Evolutionary conservation across 37 sponge, comb jelly and placozoan genomes (phyloP).

Genomic region (Crambe crambe): DNA sequence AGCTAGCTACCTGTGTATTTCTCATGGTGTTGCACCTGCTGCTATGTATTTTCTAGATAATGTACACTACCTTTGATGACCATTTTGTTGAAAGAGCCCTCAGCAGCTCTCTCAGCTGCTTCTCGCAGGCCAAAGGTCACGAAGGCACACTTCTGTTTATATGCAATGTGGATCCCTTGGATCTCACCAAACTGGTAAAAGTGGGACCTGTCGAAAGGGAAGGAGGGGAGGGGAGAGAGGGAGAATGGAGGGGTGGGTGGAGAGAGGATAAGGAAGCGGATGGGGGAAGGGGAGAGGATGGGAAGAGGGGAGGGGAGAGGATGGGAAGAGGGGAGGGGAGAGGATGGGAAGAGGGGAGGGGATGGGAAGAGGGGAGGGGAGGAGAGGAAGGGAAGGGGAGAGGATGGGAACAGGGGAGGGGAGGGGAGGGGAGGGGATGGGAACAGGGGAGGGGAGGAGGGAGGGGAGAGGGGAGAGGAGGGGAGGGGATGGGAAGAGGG

Average conservation of each 20-base stretch:
- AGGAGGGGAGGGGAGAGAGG: background rate
- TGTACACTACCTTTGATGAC: conserved; percentile 87
- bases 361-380: background rate
- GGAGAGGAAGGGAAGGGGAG: background rate
- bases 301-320: conserved; percentile 12
- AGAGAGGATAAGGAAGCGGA: background rate
- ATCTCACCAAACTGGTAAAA: conserved; percentile 98
- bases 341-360: background rate
- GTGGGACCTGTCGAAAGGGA: conserved; percentile 54
- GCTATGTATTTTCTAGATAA: no score
- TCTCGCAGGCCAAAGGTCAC: conserved; percentile 80
- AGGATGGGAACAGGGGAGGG: background rate
- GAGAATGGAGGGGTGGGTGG: background rate
- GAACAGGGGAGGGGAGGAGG: background rate
- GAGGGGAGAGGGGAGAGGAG: background rate
- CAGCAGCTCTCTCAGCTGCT: conserved; percentile 89
- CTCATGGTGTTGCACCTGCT: no score
- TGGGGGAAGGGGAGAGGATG: background rate
- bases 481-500: background rate
- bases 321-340: background rate
- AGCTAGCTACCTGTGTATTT: no score
- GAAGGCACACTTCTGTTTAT: conserved; percentile 92
- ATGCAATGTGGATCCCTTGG: conserved; percentile 62
- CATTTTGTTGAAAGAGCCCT: conserved; percentile 82
- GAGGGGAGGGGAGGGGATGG: background rate